Evolutionary conservation across 2,113 vertebrate genomes (phyloP).

Genomic region (Platanista minor): DNA sequence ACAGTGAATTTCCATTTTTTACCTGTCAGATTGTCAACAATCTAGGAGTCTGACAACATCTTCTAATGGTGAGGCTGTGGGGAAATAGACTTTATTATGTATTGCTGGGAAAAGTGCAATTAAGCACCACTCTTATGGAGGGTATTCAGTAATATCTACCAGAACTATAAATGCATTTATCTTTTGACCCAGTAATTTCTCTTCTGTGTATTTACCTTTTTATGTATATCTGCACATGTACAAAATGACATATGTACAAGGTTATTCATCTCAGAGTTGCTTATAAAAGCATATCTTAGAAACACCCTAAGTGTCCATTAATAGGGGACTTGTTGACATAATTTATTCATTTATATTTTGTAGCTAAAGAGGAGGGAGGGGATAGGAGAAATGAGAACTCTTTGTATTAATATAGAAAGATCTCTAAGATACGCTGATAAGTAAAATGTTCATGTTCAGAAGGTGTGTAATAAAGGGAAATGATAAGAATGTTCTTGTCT

Average conservation of each 20-base stretch:
- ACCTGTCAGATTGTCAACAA: neutral
- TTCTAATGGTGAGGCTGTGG: neutral
- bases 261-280: neutral
- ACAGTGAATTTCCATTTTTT: neutral
- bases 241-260: neutral
- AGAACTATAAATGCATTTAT: neutral
- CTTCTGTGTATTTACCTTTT: neutral
- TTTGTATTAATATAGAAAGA: neutral
- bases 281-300: neutral
- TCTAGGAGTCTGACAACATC: neutral
- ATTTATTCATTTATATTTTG: neutral
- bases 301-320: neutral
- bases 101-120: constrained; percentile 8
- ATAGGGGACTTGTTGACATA: neutral
- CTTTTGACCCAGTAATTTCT: neutral
- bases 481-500: neutral
- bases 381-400: neutral
- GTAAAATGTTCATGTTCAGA: neutral
- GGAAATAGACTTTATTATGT: neutral
- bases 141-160: neutral
- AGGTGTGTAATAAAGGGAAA: neutral
- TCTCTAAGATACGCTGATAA: neutral
- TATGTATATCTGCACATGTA: neutral
- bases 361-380: neutral
- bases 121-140: neutral